phyloP scores from a whole-genome alignment of 2,113 vertebrate species.

The Pitta sordida region DNA sequence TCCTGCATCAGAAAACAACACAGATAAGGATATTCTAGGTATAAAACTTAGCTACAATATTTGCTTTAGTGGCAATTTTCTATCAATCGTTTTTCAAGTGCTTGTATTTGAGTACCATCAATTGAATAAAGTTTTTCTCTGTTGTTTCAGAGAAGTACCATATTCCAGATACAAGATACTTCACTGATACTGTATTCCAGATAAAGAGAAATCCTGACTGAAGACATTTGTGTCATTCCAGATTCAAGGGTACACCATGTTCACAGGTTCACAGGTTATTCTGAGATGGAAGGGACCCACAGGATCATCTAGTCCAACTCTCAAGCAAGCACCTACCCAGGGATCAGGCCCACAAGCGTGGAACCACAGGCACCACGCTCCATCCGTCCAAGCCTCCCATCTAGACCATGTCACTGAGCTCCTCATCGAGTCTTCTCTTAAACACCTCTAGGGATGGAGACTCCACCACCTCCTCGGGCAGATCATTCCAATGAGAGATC shows the following conservation, averaged over 20 bases:
- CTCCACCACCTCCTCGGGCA: too few relatives aligned
- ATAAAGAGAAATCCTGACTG: not conserved
- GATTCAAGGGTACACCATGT: not conserved
- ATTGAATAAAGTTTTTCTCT: not conserved
- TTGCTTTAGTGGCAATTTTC: not conserved
- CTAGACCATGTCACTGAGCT: too few relatives aligned
- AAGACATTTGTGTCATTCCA: not conserved
- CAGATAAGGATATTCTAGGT: conserved; percentile 72
- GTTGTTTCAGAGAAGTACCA: not conserved
- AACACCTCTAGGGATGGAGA: too few relatives aligned
- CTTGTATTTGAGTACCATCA: not conserved
- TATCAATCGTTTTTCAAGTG: not conserved
- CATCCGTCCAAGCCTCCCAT: too few relatives aligned
- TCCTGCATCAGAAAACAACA: conserved; percentile 78
- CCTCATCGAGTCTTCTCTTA: too few relatives aligned
- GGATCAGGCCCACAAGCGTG: too few relatives aligned
- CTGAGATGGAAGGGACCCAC: too few relatives aligned
- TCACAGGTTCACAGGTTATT: too few relatives aligned
- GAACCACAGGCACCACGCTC: too few relatives aligned
- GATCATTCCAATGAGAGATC: too few relatives aligned
- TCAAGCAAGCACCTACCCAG: too few relatives aligned
- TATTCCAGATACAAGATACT: not conserved
- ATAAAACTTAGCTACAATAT: not conserved
- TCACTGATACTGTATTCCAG: rapidly evolving
- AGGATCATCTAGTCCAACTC: too few relatives aligned